Base-by-base conservation (phyloP, 2,797 vertebrate genomes). In the Crocidura indochinensis region DNA sequence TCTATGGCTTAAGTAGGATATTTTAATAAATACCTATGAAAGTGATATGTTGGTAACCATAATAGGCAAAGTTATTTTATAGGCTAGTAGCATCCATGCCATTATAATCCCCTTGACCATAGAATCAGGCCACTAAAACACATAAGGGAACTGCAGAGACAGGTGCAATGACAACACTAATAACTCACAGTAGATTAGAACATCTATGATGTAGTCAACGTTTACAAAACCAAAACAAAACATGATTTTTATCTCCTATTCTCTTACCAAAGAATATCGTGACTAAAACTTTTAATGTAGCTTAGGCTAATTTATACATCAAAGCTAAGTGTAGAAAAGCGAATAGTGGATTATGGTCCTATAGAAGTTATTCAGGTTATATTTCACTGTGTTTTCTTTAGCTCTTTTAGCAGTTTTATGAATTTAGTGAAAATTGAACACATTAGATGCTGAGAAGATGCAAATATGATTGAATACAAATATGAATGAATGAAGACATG, bases 11-110 rank as follows among this genome's bases (percentile, higher is more conserved):
- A 38, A 38, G 38, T 38, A 38, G 38, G 38, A 38, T 38, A 38
- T 38, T 91, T 93, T 93, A 62, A 77, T 27, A 68, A 67, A 77
- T 0, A 27, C 22, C 90, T 84, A 44, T 3, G 56, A n/a, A 92
- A 11, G 12, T 79, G 10, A 90, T 22, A 9, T 44, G 1, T 44
- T 80, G 29, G 27, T 24, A 64, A 44, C 27, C 8, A 11, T 46
- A 65, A 84, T 62, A 2, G 6, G 78, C 24, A 14, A 26, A 60
- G 14, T 2, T 65, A 26, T 72, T 65, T 79, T 62, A 17, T 83
- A 72, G n/a, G 68, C 26, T 20, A 46, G 26, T 6, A 85, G 10
- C 69, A 91, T 46, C 31, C 53, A 84, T 80, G 6, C 26, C n/a
- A 10, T 75, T 56, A 27, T 2, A 4, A 72, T 3, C 6, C 8